Evolutionary conservation across 2,113 vertebrate species (phyloP).

Genomic region (Marmota flaviventris): DNA sequence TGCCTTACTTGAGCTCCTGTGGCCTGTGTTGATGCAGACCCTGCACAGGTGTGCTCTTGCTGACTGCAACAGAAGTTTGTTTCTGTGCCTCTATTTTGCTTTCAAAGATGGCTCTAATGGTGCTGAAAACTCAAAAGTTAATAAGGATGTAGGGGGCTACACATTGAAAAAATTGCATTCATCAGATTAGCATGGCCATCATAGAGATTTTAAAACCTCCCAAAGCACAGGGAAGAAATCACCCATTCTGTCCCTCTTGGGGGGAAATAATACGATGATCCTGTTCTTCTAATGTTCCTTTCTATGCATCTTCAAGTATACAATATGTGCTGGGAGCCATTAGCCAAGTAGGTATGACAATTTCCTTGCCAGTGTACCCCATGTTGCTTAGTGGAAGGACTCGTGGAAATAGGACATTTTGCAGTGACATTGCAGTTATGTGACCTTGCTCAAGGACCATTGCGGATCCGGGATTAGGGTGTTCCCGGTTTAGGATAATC

Average conservation of each 20-base stretch:
- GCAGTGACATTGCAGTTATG: no score
- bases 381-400: no score
- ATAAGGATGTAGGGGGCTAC: background rate
- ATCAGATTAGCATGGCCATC: background rate
- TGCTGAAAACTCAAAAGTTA: background rate
- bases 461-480: no score
- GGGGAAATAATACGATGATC: background rate
- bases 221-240: background rate
- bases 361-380: no score
- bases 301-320: background rate
- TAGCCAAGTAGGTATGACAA: no score
- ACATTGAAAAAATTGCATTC: conserved; percentile 30
- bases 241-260: background rate
- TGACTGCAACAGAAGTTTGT: background rate
- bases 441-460: no score
- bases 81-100: conserved; percentile 4
- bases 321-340: no score
- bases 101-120: background rate
- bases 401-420: no score
- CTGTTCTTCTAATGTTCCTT: background rate
- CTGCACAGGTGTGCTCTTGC: background rate
- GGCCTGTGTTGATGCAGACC: background rate
- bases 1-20: background rate
- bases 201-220: background rate
- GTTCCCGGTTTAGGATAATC: no score